These are phyloP conservation scores for Sepioteuthis lessoniana DNA, from an alignment of 2,888 invertebrate genomes.

Conservation along the genomic window DNA sequence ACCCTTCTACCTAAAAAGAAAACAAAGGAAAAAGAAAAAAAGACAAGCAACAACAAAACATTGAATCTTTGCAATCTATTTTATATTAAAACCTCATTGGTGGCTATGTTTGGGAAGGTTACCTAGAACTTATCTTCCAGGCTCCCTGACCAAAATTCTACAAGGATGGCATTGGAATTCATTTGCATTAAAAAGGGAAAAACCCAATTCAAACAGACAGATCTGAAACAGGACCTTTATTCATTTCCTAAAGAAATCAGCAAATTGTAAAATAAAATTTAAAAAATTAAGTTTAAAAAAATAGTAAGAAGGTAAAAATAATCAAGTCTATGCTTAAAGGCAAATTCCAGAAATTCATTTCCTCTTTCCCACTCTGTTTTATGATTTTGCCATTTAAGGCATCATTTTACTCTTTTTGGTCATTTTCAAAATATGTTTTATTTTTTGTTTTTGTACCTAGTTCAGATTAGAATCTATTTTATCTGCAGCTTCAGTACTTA, in stretches of 20 bases:
- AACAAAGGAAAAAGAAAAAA: too few species aligned
- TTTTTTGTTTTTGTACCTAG: neutral
- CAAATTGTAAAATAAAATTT: neutral
- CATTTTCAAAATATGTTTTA: neutral
- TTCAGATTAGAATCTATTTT: neutral
- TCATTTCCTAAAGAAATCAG: neutral
- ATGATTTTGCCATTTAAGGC: neutral
- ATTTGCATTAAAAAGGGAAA: neutral
- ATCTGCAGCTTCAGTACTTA: neutral
- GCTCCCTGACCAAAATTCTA: conserved; percentile 33
- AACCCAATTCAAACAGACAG: conserved; percentile 2
- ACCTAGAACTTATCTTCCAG: neutral
- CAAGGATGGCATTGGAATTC: neutral
- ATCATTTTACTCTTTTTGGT: neutral
- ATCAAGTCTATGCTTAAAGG: neutral
- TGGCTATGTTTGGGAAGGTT: neutral
- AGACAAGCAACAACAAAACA: too few species aligned
- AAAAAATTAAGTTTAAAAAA: neutral
- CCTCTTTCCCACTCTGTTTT: neutral
- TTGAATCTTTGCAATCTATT: neutral
- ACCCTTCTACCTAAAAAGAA: neutral
- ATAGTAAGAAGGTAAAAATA: neutral
- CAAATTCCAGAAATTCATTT: conserved; percentile 33
- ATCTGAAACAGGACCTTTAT: neutral
- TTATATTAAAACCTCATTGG: neutral